Base-by-base conservation (phyloP, 2,113 vertebrate genomes). In the Leuciscus idus region DNA sequence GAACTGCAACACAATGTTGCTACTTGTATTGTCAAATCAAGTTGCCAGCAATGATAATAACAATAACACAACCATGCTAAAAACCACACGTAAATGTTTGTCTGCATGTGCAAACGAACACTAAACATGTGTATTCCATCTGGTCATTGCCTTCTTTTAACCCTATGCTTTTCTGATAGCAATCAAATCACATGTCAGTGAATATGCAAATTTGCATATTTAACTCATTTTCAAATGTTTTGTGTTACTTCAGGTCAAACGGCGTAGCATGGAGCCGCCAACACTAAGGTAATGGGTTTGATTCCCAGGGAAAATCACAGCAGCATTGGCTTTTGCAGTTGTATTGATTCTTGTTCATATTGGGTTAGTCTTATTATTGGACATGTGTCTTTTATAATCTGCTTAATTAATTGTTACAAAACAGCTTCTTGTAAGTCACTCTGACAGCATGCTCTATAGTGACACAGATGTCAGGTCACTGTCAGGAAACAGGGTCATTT, bases 101-200 rank as follows among this genome's bases (percentile, higher is more conserved):
- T 52, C 28, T 78, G 76, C 52, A 36, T 78, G 17, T 23, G 74
- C n/a, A 55, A 77, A 36, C 43, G 21, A 73, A 17, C 43, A 48
- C 26, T 80, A 72, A 50, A 28, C 15, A 10, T 70, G 77, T 73
- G 39, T 61, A 28, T 48, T 36, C 64, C 88, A 91, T 87, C 92
- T 92, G 90, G 85, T 74, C 48, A 48, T 62, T 84, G 52, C 84
- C 85, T 84, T 52, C 81, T 76, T 52, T 76, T 84, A 91, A 87
- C 50, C 39, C 7, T 33, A 6, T 10, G 36, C 5, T 21, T 6
- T 55, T 57, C 75, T 33, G 28, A 77, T 23, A 77, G 19, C 28
- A 33, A 28, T 76, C 6, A 33, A 57, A 55, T 72, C 68, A 39
- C 68, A 72, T 11, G 33, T 72, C 4, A 36, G 9, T 23, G 68